Evolutionary conservation across 2,113 vertebrate genomes (phyloP), one percentile per base, ranked within the genome.

Genomic region (Emydura subglobosa): DNA sequence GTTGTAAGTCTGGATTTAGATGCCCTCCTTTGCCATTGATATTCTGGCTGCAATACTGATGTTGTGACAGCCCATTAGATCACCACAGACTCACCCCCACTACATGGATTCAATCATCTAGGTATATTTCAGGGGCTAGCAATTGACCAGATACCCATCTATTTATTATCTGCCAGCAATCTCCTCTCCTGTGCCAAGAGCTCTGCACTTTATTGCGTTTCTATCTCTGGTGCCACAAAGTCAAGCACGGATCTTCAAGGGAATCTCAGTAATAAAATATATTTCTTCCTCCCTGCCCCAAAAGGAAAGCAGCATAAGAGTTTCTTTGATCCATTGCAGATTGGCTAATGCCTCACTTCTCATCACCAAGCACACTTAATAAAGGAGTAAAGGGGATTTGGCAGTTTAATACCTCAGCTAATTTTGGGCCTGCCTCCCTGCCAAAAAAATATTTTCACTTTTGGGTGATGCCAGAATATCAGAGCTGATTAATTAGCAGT

Each of bases 361-460:
- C 95, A 95, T 97, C 96, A 96, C 96, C 96, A 94, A 97, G 96
- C 89, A 87, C 93, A 95, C 92, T 93, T 95, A 96, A 97, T 97
- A 97, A 96, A 94, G 92, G 96, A 96, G 94, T 89, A 96, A 96
- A 96, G 93, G 95, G 95, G 94, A 97, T 97, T 96, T 97, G 96
- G 96, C 97, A 97, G 96, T 94, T 96, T 95, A 97, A 97, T 96
- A 93, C 89, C 93, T 94, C 90, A 93, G 91, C 95, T 96, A 97
- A 97, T 96, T 96, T 96, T 96, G 93, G 91, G 95, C 88, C 92
- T 96, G 94, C 92, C 91, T 89, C 86, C 92, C 92, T 96, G 39
- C 96, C 97, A 97, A 98, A 94, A 95, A 96, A 95, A 86, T 97
- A 94, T 97, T 97, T 97, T 95, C 97, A 97, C 94, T 97, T 95